Evolutionary conservation across 2,888 invertebrate genomes (phyloP).

Genomic region (Tenthredo distinguenda): DNA sequence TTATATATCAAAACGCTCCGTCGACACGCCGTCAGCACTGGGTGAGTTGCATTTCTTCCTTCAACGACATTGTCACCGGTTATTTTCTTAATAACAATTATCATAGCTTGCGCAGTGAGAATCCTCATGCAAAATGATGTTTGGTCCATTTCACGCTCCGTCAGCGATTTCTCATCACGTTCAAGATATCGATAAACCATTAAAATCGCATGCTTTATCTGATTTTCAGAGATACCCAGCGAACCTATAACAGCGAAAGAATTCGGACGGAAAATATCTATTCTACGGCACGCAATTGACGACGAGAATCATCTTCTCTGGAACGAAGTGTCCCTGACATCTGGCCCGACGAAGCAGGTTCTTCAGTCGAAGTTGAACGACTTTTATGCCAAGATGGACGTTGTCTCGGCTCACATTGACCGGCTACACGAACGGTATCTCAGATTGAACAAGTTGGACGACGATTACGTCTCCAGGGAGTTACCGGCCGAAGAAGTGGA

Average conservation of each 20-base stretch:
- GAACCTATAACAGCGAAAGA: neutral
- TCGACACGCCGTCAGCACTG: neutral
- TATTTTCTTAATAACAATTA: neutral
- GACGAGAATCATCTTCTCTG: neutral
- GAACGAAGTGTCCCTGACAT: slow-evolving; percentile 14
- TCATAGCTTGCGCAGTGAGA: no score
- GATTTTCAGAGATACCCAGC: neutral
- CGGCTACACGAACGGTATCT: slow-evolving; percentile 58
- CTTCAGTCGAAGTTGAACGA: slow-evolving; percentile 23
- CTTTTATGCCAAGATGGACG: slow-evolving; percentile 58
- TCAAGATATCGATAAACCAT: neutral
- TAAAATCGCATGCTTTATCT: neutral
- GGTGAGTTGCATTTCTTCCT: neutral
- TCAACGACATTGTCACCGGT: neutral
- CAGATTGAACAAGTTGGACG: slow-evolving; percentile 56
- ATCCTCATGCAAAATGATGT: neutral
- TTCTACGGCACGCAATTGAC: neutral
- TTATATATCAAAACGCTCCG: slow-evolving; percentile 38
- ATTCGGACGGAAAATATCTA: neutral
- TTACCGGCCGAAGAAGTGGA: slow-evolving; percentile 37
- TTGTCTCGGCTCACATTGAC: slow-evolving; percentile 57
- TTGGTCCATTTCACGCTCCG: neutral
- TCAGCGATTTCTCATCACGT: neutral
- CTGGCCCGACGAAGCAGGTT: neutral
- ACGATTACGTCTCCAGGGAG: slow-evolving; percentile 62